phyloP scores from a whole-genome alignment of 2,113 vertebrate genomes.

The Amphiprion percula region DNA sequence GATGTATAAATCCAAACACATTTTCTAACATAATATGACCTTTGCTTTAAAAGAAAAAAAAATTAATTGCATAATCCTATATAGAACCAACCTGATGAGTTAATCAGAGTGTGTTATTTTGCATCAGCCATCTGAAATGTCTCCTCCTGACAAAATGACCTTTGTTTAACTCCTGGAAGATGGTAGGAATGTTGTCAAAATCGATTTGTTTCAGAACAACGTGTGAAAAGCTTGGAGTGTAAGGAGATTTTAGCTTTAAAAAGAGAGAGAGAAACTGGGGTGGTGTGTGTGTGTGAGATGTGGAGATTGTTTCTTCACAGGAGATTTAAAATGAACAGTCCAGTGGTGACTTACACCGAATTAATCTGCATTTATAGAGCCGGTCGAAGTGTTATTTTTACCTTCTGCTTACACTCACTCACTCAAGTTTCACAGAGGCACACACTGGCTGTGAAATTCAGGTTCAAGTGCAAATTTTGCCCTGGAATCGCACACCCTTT shows the following conservation, averaged over 20 bases:
- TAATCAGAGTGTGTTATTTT: slow-evolving; percentile 43
- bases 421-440: neutral
- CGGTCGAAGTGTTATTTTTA: slow-evolving; percentile 26
- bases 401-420: neutral
- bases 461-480: slow-evolving; percentile 43
- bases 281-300: slow-evolving; percentile 25
- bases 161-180: slow-evolving; percentile 33
- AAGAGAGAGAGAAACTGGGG: neutral
- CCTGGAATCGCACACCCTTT: slow-evolving; percentile 16
- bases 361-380: slow-evolving; percentile 18
- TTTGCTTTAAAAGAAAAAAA: slow-evolving; percentile 18
- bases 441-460: slow-evolving; percentile 14
- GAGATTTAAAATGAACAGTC: slow-evolving; percentile 31
- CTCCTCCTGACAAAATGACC: slow-evolving; percentile 51
- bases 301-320: slow-evolving; percentile 34
- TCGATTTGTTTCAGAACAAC: slow-evolving; percentile 26
- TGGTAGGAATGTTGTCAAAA: slow-evolving; percentile 7
- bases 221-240: slow-evolving; percentile 43
- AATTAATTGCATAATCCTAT: slow-evolving; percentile 33
- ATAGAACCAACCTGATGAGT: slow-evolving; percentile 5
- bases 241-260: slow-evolving; percentile 11
- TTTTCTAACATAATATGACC: slow-evolving; percentile 39
- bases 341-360: neutral
- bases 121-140: slow-evolving; percentile 31
- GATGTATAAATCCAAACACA: slow-evolving; percentile 14